Evolutionary conservation across 1,140 invertebrate genomes (phyloP), one percentile per base, ranked within the genome.

Genomic region (Bombus balteatus): DNA sequence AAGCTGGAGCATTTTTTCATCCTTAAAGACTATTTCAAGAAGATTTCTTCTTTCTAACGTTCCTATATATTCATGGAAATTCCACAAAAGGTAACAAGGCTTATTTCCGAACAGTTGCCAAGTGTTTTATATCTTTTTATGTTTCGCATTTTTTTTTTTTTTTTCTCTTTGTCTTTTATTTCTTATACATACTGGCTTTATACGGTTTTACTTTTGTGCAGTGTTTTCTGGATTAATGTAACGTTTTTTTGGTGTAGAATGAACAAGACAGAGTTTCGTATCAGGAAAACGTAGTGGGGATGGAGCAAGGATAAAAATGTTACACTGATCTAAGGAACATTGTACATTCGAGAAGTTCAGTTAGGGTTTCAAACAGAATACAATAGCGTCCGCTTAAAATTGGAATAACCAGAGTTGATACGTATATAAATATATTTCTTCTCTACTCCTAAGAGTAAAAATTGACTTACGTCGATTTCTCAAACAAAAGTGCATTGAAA

Each of bases 31-130:
- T 43, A 41, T 10, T 28, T 59, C 18, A 37, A 77, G 37, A 28
- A 77, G 37, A 62, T 77, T 65, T 65, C 25, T 77, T 77, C 74
- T 28, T n/a, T 12, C n/a, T 37, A 13, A 75, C 13, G 73, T 75
- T 53, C 18, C 47, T 53, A 53, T 53, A 22, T 53, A 53, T 53
- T 43, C 22, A 25, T 22, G 57, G 22, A 25, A 34, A 25, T 66
- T 66, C 6, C 18, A 32, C 47, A 53, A 53, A 53, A 53, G 47
- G 22, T 53, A 53, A 22, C 18, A 53, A 62, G 5, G 39, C 25
- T 76, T 10, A 28, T 75, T 75, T 59, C 5, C 28, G 28, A 25
- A 65, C 59, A 47, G n/a, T 78, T 78, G 28, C 1, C 8, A 43
- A 13, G 1, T 32, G 43, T 66, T 43, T 79, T 34, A 37, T 47